Base-by-base conservation (phyloP, 2,888 invertebrate genomes). In the Glaucopsyche alexis region DNA sequence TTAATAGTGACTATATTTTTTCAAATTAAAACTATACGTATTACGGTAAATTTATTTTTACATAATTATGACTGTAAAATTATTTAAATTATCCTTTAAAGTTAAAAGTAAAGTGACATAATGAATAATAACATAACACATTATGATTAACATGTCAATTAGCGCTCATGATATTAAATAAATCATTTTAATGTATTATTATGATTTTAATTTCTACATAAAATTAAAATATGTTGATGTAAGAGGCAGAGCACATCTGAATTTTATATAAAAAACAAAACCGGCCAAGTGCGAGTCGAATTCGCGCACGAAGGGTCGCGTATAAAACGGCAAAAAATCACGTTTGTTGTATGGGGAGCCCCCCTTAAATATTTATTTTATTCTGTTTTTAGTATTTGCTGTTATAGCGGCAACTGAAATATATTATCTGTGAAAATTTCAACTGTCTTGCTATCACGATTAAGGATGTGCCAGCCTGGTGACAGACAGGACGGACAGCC, bases 1-100 rank as follows among this genome's bases (percentile, higher is more conserved):
- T 55, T 3, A 55, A 55, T 13, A 3, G 1, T 11, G 16, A 5
- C 6, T 19, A 60, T 19, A 60, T 60, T 60, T 29, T 60, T 11
- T 29, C 5, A 19, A 60, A 29, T 29, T 6, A 29, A 60, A 13
- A 11, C 19, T 5, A 4, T 60, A 29, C 13, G 11, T 14, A 52
- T 3, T 60, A 60, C 19, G 13, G 11, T 60, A 19, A 55, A 4
- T 9, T 4, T 60, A 29, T 60, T 60, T 13, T 60, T 60, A 60
- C 60, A 42, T 13, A 14, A 50, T 29, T 64, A 66, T 11, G 65
- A 66, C 7, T 16, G 40, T n/a, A 7, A 66, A 66, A 66, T 60
- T 60, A 60, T 60, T 77, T 52, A 76, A 74, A 70, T 74, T 74
- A 67, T 67, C 66, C 42, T 45, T 45, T 45, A 60, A 60, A 19